phyloP scores from a whole-genome alignment of 2,113 vertebrate species.

The Dipodomys merriami region DNA sequence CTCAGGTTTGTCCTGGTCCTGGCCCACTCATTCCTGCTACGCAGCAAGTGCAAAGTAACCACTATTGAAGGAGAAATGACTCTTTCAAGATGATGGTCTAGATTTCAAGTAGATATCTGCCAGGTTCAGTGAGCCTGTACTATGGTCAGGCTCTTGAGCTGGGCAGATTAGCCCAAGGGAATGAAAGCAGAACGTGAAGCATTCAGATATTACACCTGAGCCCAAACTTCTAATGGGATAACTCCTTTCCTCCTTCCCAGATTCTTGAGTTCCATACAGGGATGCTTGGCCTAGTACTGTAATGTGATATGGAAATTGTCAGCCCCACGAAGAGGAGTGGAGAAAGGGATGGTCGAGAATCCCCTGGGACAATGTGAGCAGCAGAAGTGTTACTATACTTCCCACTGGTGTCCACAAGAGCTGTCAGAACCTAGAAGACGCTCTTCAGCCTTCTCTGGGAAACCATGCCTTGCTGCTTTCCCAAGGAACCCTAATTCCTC shows the following conservation, averaged over 20 bases:
- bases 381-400: accelerated
- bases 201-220: not conserved
- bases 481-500: not conserved
- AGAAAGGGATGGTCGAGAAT: not conserved
- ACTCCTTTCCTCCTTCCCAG: not conserved
- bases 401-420: not conserved
- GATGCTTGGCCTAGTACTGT: not conserved
- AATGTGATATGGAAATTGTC: not conserved
- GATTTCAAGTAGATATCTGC: not conserved
- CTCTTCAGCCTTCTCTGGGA: not conserved
- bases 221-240: not conserved
- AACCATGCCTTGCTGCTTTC: not conserved
- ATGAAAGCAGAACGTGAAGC: not conserved
- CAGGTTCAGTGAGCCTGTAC: not conserved
- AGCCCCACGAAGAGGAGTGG: not conserved
- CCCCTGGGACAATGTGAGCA: not conserved
- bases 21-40: not conserved
- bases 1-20: not conserved
- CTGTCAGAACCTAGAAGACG: not conserved
- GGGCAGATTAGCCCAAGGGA: not conserved
- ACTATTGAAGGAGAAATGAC: not conserved
- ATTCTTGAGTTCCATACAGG: not conserved
- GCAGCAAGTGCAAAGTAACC: not conserved
- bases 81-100: not conserved
- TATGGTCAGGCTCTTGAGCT: not conserved